A percentile compares a stretch with the other conserved stretches of the same genome.
phyloP scores from a whole-genome alignment of 1,140 invertebrate species.

The Zaprionus vittiger region DNA sequence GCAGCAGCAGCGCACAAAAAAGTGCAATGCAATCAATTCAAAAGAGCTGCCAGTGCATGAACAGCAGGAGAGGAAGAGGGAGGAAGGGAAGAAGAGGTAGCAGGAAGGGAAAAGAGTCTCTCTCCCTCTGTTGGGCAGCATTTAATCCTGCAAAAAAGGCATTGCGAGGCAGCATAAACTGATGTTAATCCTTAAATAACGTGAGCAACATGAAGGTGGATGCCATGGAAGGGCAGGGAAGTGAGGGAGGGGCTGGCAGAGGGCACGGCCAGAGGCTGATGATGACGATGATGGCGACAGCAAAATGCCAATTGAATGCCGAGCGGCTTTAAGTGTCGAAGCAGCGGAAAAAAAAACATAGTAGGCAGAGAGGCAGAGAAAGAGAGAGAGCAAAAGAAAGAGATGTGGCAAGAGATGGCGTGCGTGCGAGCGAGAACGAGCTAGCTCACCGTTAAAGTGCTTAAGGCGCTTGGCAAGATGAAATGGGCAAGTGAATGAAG shows the following conservation, averaged over 20 bases:
- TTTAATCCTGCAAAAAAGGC: slow-evolving; percentile 81
- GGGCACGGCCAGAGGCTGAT: slow-evolving; percentile 21
- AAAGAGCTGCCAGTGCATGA: slow-evolving; percentile 46
- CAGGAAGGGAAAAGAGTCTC: not conserved
- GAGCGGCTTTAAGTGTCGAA: slow-evolving; percentile 70
- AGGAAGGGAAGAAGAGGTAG: not conserved
- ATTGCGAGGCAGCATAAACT: slow-evolving; percentile 78
- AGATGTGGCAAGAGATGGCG: too few species aligned
- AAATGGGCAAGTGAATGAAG: slow-evolving; percentile 8
- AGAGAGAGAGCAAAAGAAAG: not conserved
- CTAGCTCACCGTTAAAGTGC: slow-evolving; percentile 27
- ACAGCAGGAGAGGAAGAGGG: not conserved
- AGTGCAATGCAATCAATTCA: slow-evolving; percentile 82
- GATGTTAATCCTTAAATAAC: slow-evolving; percentile 82
- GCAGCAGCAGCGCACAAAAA: slow-evolving; percentile 42
- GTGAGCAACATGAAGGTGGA: slow-evolving; percentile 38
- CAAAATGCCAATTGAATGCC: slow-evolving; percentile 80
- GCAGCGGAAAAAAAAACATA: slow-evolving; percentile 9
- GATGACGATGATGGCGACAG: slow-evolving; percentile 68
- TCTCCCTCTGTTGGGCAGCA: slow-evolving; percentile 52
- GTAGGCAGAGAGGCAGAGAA: slow-evolving; percentile 13
- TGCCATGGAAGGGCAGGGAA: not conserved
- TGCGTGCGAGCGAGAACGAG: slow-evolving; percentile 1
- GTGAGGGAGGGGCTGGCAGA: too few species aligned
- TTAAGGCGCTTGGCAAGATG: slow-evolving; percentile 32